These are phyloP conservation scores for Temnothorax unifasciatus DNA, from an alignment of 2,888 invertebrate species.

Conservation along the genomic window DNA sequence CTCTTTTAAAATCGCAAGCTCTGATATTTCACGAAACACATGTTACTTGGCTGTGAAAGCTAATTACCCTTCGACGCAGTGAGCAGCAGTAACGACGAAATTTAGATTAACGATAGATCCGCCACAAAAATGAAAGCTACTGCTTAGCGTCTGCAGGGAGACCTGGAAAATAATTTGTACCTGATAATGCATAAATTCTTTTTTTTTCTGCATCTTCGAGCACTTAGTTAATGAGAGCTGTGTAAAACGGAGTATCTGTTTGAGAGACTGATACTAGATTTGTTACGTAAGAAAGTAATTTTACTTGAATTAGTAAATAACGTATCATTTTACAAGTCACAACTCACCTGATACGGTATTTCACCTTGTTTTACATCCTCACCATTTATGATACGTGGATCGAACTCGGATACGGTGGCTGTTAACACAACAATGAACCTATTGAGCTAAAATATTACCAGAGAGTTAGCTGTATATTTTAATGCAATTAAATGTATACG, in stretches of 20 bases:
- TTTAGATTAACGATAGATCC: constrained; percentile 70
- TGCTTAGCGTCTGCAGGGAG: constrained; percentile 60
- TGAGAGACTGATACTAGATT: background rate
- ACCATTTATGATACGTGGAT: constrained; percentile 67
- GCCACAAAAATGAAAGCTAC: constrained; percentile 73
- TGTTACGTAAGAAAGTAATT: background rate
- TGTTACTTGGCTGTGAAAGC: background rate
- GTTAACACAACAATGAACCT: constrained; percentile 26
- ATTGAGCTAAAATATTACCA: background rate
- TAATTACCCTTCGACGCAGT: constrained; percentile 66
- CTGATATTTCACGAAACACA: background rate
- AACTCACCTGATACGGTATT: constrained; percentile 76
- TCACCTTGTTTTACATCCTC: constrained; percentile 70
- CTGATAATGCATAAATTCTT: background rate
- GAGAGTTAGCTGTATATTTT: background rate
- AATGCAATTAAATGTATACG: background rate
- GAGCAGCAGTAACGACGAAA: constrained; percentile 75
- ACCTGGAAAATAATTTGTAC: constrained; percentile 60
- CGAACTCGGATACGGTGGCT: constrained; percentile 19
- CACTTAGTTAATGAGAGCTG: background rate
- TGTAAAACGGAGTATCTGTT: background rate
- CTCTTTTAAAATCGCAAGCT: background rate
- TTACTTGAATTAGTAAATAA: background rate
- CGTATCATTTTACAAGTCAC: background rate
- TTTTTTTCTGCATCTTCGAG: background rate